These are phyloP conservation scores for Crenuchus spilurus DNA, from an alignment of 2,797 vertebrate genomes.

Conservation along the genomic window DNA sequence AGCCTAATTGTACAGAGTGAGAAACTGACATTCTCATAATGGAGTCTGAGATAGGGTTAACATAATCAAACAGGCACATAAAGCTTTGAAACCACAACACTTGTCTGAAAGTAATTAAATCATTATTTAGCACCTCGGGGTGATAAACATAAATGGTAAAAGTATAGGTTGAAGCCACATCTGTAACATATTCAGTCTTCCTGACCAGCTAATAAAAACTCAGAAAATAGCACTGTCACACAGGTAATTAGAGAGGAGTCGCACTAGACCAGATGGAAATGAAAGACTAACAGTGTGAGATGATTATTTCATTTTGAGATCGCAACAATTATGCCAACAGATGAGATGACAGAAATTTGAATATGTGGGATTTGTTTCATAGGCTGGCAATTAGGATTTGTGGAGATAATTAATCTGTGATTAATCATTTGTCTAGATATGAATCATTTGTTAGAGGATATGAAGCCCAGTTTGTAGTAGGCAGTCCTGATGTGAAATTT, in stretches of 20 bases:
- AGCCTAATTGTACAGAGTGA: too few relatives aligned
- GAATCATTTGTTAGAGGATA: conserved; percentile 41
- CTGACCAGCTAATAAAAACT: conserved; percentile 24
- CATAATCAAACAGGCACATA: too few relatives aligned
- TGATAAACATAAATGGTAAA: background rate
- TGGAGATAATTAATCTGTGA: conserved; percentile 53
- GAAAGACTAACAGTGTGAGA: conserved; percentile 43
- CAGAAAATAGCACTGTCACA: conserved; percentile 39
- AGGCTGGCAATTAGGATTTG: conserved; percentile 52
- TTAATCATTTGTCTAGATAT: conserved; percentile 53
- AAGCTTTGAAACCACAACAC: too few relatives aligned
- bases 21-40: too few relatives aligned
- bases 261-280: conserved; percentile 49
- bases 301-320: conserved; percentile 57
- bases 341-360: conserved; percentile 55
- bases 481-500: conserved; percentile 1
- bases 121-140: background rate
- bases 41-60: too few relatives aligned
- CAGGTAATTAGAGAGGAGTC: conserved; percentile 52
- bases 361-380: conserved; percentile 55
- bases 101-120: too few relatives aligned
- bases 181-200: conserved; percentile 28
- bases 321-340: conserved; percentile 47
- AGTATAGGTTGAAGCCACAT: conserved; percentile 18
- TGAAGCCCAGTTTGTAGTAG: conserved; percentile 22